Base-by-base conservation (phyloP, 2,113 vertebrate genomes). In the Acinonyx jubatus region DNA sequence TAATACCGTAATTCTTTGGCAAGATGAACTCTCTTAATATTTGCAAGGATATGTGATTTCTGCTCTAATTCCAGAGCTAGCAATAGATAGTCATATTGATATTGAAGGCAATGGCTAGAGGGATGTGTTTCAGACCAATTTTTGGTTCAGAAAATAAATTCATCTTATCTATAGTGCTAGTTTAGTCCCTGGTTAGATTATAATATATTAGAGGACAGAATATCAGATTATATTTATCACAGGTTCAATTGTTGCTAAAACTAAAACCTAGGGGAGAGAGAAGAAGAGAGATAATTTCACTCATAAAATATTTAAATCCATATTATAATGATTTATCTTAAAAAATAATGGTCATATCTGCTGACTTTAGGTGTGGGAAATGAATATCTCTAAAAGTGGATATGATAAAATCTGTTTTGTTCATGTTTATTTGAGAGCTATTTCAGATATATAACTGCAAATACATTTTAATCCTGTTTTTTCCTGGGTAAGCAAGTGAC, bases 131-230 rank as follows among this genome's bases (percentile, higher is more conserved):
- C 15, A 74, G 29, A 9, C 50, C 31, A 95, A 69, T 14, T 85
- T 95, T 94, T 89, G 31, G 41, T 63, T 91, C 15, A 25, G 57
- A 85, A 95, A 87, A 95, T 92, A 16, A 9, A 33, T 69, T 94
- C 13, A 23, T 94, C 33, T 18, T 82, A 71, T 29, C 31, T 29
- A 81, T 6, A 83, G 66, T 93, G 6, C 21, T 65, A 76, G 19
- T 81, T 71, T 76, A 89, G 15, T 71, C 36, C 16, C 38, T 65
- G 33, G 14, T 81, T 94, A 52, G 4, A n/a, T 18, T 76, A 41
- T 18, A 88, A 14, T 5, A 71, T 71, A 3, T 68, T 57, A 57
- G 50, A 80, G 4, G 14, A 63, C 31, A 79, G 13, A 74, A 45
- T 48, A 33, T 94, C 69, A 9, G n/a, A 27, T 63, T 41, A 29